Evolutionary conservation across 2,113 vertebrate species (phyloP).

Genomic region (Grammomys surdaster): DNA sequence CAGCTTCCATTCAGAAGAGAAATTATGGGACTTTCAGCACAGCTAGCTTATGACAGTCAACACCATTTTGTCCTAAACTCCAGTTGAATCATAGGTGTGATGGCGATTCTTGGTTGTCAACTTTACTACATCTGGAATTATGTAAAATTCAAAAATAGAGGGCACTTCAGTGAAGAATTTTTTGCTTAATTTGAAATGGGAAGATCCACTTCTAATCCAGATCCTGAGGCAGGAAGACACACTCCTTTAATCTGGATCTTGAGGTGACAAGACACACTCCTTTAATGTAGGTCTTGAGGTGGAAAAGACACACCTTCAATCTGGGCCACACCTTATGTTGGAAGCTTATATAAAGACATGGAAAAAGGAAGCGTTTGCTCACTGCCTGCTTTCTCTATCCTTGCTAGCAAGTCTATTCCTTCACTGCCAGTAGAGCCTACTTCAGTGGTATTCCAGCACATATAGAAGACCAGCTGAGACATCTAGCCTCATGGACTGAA

Average conservation of each 20-base stretch:
- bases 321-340: not conserved
- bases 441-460: not conserved
- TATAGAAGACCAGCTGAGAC: not conserved
- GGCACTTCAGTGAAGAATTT: too few relatives aligned
- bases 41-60: conserved; percentile 72
- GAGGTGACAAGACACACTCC: not conserved
- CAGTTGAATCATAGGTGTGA: not conserved
- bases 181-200: not conserved
- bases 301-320: not conserved
- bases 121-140: not conserved
- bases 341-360: not conserved
- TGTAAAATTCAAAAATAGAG: not conserved
- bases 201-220: not conserved
- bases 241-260: not conserved
- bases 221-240: not conserved
- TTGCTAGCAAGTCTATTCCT: not conserved
- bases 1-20: conserved; percentile 67
- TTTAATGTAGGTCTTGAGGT: not conserved
- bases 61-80: conserved; percentile 70
- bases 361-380: not conserved
- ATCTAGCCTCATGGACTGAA: not conserved
- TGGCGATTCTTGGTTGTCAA: not conserved
- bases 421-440: not conserved
- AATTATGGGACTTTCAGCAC: conserved; percentile 73
- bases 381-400: not conserved